Conservation (phyloP, 2,797 vertebrate genomes). For the Microchirus variegatus region DNA sequence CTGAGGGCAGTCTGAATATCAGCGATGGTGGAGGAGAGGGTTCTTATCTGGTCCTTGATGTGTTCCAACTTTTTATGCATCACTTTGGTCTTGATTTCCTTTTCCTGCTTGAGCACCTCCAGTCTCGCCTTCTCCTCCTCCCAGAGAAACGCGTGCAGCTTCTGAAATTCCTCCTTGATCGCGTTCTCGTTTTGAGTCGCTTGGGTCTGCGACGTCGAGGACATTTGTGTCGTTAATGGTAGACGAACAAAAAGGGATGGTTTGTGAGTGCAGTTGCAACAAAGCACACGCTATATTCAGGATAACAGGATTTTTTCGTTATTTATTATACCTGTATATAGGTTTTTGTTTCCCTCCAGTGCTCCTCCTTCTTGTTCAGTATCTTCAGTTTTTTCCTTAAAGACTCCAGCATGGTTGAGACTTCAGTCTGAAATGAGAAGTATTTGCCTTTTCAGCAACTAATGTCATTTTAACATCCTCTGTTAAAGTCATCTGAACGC, state of each 20-base stretch:
- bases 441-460: too few relatives aligned
- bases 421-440: slow-evolving; percentile 58
- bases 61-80: slow-evolving; percentile 64
- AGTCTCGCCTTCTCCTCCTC: slow-evolving; percentile 65
- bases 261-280: background rate
- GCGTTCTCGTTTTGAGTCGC: slow-evolving; percentile 40
- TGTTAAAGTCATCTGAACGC: too few relatives aligned
- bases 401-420: slow-evolving; percentile 47
- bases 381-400: slow-evolving; percentile 62
- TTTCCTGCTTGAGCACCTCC: slow-evolving; percentile 63
- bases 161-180: slow-evolving; percentile 73
- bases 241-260: background rate
- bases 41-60: slow-evolving; percentile 58
- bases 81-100: slow-evolving; percentile 54
- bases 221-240: background rate
- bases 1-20: slow-evolving; percentile 44
- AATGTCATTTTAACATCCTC: too few relatives aligned
- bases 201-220: slow-evolving; percentile 62
- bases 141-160: slow-evolving; percentile 64
- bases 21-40: slow-evolving; percentile 48
- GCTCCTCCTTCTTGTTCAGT: slow-evolving; percentile 54
- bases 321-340: slow-evolving; percentile 69
- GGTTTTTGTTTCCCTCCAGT: slow-evolving; percentile 65
- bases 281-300: background rate
- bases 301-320: background rate